Evolutionary conservation across 2,797 vertebrate genomes (phyloP), one percentile per base, ranked within the genome.

Genomic region (Oreortyx pictus): DNA sequence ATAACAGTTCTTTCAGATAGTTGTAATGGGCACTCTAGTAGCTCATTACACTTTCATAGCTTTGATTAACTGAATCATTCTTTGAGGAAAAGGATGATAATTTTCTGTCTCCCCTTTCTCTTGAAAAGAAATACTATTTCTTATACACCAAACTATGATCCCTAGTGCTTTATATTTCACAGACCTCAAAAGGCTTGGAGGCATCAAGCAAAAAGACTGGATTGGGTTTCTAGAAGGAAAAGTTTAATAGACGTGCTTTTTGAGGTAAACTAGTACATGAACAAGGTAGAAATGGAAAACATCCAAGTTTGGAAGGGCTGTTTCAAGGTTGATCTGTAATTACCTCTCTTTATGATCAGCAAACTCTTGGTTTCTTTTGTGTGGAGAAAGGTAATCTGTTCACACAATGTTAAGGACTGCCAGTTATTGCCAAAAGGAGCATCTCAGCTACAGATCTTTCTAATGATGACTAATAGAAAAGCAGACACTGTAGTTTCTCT

Each of bases 401-500:
- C 11, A 35, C 19, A 20, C 56, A 14, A 54, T 49, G 9, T 37
- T 83, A 59, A 60, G 27, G 10, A 39, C 49, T n/a, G 54, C 24
- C 0, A 0, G 18, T 49, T 83, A 41, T 74, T 90, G 20, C 11
- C 67, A 39, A 50, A 9, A 46, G 65, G 77, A 19, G 33, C 24
- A 14, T 25, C 9, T 57, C 66, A 82, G 43, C 29, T 78, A 68
- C 62, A 31, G 17, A 14, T 62, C 18, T 47, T 81, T 75, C 59
- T 67, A 52, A 52, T 74, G 24, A 87, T 86, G 43, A 66, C 25
- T 9, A 17, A 47, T 31, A 82, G 64, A 72, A 79, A 81, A 94
- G 24, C 23, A 77, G 39, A 64, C 4, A 79, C 29, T 88, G 17
- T 59, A 54, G 9, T 64, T 77, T 83, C 24, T 86, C 2, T 80